These are phyloP conservation scores for Orthonevra nobilis DNA, from an alignment of 2,888 invertebrate genomes.

Conservation along the genomic window DNA sequence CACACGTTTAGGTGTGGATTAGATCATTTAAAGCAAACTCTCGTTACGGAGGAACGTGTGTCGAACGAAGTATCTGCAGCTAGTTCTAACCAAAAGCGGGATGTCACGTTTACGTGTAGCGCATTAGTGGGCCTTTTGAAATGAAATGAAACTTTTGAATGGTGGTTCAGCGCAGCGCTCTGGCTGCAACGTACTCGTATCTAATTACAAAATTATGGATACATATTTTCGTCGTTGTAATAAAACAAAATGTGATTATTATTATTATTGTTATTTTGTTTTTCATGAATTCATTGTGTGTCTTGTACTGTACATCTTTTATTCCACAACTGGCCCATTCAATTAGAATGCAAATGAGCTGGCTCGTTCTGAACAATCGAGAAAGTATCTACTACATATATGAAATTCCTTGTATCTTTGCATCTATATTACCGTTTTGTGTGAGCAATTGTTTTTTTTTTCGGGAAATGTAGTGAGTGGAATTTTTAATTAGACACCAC, in stretches of 20 bases:
- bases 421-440: slow-evolving; percentile 64
- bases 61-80: neutral
- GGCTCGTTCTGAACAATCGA: slow-evolving; percentile 2
- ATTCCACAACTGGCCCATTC: slow-evolving; percentile 15
- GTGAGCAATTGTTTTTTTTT: slow-evolving; percentile 57
- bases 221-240: slow-evolving; percentile 42
- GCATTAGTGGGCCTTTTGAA: slow-evolving; percentile 23
- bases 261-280: neutral
- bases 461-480: slow-evolving; percentile 58
- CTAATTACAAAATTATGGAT: slow-evolving; percentile 61
- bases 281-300: slow-evolving; percentile 14
- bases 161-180: neutral
- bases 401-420: slow-evolving; percentile 54
- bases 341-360: slow-evolving; percentile 66
- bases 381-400: too few species aligned
- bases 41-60: too few species aligned
- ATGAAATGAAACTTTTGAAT: neutral
- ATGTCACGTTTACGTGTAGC: slow-evolving; percentile 63
- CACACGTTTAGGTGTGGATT: slow-evolving; percentile 54
- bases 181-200: slow-evolving; percentile 30
- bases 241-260: slow-evolving; percentile 60
- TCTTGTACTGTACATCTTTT: slow-evolving; percentile 12
- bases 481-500: slow-evolving; percentile 39
- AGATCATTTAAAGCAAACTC: slow-evolving; percentile 54
- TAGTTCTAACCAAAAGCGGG: slow-evolving; percentile 38